phyloP scores from a whole-genome alignment of 2,888 invertebrate genomes.

The Pheosia gnoma region DNA sequence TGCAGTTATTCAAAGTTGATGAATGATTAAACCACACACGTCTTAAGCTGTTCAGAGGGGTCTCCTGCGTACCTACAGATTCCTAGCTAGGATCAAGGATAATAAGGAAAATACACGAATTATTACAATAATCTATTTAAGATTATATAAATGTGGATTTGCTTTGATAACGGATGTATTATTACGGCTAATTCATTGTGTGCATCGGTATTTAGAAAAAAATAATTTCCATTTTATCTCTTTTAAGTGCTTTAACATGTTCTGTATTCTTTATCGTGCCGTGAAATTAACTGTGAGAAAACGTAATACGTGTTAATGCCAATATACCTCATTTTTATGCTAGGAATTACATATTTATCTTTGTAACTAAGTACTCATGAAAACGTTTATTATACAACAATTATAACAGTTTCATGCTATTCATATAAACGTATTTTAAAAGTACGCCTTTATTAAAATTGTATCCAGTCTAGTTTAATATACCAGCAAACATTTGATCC shows the following conservation, averaged over 20 bases:
- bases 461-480: constrained; percentile 9
- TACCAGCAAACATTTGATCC: constrained; percentile 16
- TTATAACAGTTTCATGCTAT: neutral
- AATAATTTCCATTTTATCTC: too few relatives aligned
- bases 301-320: too few relatives aligned
- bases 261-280: too few relatives aligned
- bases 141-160: neutral
- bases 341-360: neutral
- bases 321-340: too few relatives aligned
- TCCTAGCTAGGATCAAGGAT: neutral
- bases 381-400: neutral
- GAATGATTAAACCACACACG: too few relatives aligned
- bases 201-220: too few relatives aligned
- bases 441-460: constrained; percentile 7
- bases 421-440: neutral
- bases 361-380: neutral
- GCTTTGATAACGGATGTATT: neutral
- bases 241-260: too few relatives aligned
- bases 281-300: too few relatives aligned
- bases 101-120: neutral
- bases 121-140: neutral
- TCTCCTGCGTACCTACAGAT: too few relatives aligned
- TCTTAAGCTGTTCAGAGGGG: too few relatives aligned
- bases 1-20: too few relatives aligned
- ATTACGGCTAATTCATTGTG: neutral